A percentile compares a stretch with the other conserved stretches of the same genome.
phyloP scores from a whole-genome alignment of 1,140 invertebrate genomes.

The fruit fly (Drosophila melanogaster) region DNA sequence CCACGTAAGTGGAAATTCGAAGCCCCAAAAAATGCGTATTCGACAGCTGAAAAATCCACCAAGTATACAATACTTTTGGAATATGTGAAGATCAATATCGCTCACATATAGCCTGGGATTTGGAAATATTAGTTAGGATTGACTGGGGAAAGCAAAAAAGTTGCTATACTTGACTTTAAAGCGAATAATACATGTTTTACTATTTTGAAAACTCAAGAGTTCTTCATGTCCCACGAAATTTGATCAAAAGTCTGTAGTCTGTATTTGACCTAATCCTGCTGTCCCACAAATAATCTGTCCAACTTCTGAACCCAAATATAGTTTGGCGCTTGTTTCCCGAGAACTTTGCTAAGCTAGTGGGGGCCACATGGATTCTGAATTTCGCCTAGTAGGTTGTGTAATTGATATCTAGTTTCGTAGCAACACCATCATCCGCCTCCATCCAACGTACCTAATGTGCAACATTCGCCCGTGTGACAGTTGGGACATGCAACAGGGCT shows the following conservation, averaged over 20 bases:
- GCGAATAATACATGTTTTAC: no score
- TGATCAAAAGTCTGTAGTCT: conserved; percentile 2
- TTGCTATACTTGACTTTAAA: no score
- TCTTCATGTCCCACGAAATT: neutral
- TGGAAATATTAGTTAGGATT: no score
- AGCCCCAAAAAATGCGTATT: conserved; percentile 36
- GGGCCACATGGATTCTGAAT: neutral
- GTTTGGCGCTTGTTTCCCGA: conserved; percentile 11
- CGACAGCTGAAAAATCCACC: neutral
- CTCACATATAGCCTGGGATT: no score
- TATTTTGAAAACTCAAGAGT: neutral
- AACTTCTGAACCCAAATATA: conserved; percentile 7
- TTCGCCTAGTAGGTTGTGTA: conserved; percentile 5
- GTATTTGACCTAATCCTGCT: conserved; percentile 15
- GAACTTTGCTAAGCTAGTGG: conserved; percentile 2
- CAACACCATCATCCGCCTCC: neutral
- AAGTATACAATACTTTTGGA: neutral
- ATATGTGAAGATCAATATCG: no score
- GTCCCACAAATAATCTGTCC: conserved; percentile 7
- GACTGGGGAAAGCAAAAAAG: no score
- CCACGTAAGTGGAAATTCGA: neutral
- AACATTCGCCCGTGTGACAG: conserved; percentile 36
- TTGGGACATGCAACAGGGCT: conserved; percentile 42
- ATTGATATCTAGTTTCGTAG: conserved; percentile 33
- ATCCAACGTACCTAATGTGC: conserved; percentile 12